Evolutionary conservation across 1,140 invertebrate genomes (phyloP).

Genomic region (Caenorhabditis brenneri): DNA sequence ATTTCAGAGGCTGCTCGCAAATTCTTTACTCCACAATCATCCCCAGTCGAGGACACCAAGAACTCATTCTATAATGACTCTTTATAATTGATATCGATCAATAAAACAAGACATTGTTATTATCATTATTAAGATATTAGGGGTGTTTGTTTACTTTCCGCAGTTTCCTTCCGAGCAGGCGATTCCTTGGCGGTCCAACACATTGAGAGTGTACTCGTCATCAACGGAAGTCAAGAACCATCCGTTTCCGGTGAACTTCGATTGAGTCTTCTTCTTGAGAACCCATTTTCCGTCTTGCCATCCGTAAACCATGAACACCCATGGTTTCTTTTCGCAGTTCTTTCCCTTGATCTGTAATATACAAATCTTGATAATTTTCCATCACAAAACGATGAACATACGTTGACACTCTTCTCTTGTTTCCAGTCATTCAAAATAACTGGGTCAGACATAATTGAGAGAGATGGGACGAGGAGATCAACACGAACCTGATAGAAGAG

Average conservation of each 20-base stretch:
- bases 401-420: slow-evolving; percentile 5
- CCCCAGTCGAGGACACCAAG: neutral
- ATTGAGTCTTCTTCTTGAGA: slow-evolving; percentile 38
- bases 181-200: slow-evolving; percentile 17
- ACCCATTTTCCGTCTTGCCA: neutral
- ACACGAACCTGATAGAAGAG: neutral
- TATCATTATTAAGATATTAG: neutral
- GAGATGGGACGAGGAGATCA: slow-evolving; percentile 13
- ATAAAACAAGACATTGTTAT: slow-evolving; percentile 15
- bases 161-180: slow-evolving; percentile 32
- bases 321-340: slow-evolving; percentile 12
- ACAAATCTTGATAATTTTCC: neutral
- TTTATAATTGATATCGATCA: slow-evolving; percentile 8
- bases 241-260: slow-evolving; percentile 28
- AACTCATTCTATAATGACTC: slow-evolving; percentile 23
- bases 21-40: neutral
- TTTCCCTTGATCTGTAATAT: slow-evolving; percentile 23
- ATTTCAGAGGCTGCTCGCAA: neutral
- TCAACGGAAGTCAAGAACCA: slow-evolving; percentile 17
- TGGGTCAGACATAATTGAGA: slow-evolving; percentile 20
- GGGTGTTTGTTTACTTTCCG: slow-evolving; percentile 22
- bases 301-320: slow-evolving; percentile 41
- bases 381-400: neutral
- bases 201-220: slow-evolving; percentile 21
- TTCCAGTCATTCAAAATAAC: neutral